A percentile compares a stretch with the other conserved stretches of the same genome.
Conservation (phyloP, 2,888 invertebrate species). For the Ornithoptera alexandrae region DNA sequence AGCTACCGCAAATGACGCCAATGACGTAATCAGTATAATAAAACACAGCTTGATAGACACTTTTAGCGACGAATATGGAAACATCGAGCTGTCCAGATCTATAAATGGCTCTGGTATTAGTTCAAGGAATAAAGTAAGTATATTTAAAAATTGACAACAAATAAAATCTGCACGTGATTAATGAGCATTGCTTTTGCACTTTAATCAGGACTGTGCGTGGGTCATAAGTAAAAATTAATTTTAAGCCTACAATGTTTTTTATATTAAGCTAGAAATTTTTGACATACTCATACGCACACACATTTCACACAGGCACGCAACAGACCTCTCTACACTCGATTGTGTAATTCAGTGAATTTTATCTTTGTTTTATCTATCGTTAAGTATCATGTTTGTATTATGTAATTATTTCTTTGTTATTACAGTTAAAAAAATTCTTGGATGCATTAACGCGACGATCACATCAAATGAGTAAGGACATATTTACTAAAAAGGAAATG, state of each 20-base stretch:
- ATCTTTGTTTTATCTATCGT: no score
- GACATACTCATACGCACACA: no score
- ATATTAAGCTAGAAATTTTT: no score
- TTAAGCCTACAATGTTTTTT: no score
- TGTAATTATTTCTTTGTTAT: slow-evolving; percentile 32
- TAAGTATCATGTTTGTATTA: background rate
- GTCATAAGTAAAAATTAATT: no score
- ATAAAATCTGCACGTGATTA: background rate
- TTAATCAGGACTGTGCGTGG: no score
- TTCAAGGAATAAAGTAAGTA: slow-evolving; percentile 81
- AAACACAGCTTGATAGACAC: slow-evolving; percentile 89
- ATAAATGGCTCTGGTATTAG: slow-evolving; percentile 88
- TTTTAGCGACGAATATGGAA: slow-evolving; percentile 85
- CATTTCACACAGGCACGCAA: no score
- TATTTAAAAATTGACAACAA: background rate
- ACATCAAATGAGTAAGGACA: slow-evolving; percentile 82
- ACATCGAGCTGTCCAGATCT: slow-evolving; percentile 81
- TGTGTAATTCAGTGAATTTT: no score
- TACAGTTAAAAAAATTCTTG: slow-evolving; percentile 86
- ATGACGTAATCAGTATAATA: slow-evolving; percentile 91
- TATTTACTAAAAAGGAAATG: slow-evolving; percentile 88
- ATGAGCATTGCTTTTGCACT: background rate
- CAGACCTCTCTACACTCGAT: no score
- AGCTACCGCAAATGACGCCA: slow-evolving; percentile 89
- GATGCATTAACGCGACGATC: slow-evolving; percentile 83